Percentiles rank a stretch among this genome's conserved stretches.
These are phyloP conservation scores for Enteromius paludinosus DNA, from an alignment of 2,797 vertebrate species.

Conservation along the genomic window DNA sequence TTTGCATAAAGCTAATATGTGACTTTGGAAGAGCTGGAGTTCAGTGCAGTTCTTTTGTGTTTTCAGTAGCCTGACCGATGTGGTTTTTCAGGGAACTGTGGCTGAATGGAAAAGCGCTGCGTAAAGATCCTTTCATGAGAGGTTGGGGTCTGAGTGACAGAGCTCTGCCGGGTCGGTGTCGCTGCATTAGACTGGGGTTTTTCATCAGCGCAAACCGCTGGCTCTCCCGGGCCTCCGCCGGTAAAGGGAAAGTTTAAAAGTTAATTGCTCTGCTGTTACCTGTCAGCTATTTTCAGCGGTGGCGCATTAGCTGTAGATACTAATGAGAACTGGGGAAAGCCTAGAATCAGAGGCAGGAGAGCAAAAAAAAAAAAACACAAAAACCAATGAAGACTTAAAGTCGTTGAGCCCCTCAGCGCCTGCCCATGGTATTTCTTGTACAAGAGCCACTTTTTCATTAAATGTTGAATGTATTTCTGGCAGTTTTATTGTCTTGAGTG, in stretches of 20 bases:
- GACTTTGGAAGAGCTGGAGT: too few relatives aligned
- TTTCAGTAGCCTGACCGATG: background rate
- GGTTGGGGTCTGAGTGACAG: slow-evolving; percentile 25
- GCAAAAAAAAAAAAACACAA: background rate
- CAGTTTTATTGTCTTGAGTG: slow-evolving; percentile 47
- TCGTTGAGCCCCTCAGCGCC: slow-evolving; percentile 44
- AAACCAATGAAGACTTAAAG: slow-evolving; percentile 54
- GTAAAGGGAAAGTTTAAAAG: slow-evolving; percentile 66
- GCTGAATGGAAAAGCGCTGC: background rate
- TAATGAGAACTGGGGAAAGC: slow-evolving; percentile 63
- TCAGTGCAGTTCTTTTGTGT: background rate
- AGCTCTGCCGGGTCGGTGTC: background rate
- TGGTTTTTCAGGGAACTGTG: background rate
- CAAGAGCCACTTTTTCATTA: slow-evolving; percentile 38
- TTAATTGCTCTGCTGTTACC: slow-evolving; percentile 69
- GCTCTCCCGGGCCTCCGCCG: slow-evolving; percentile 58
- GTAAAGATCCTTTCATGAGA: background rate
- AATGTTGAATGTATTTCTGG: slow-evolving; percentile 39
- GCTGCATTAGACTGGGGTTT: slow-evolving; percentile 37
- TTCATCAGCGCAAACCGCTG: slow-evolving; percentile 45
- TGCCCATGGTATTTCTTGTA: background rate
- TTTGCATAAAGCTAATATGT: background rate
- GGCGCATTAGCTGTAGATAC: slow-evolving; percentile 60
- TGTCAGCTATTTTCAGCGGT: slow-evolving; percentile 67
- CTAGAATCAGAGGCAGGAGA: slow-evolving; percentile 3